Percentiles rank a stretch among this genome's conserved stretches.
phyloP scores from a whole-genome alignment of 2,888 invertebrate genomes.

The Micropterix aruncella region DNA sequence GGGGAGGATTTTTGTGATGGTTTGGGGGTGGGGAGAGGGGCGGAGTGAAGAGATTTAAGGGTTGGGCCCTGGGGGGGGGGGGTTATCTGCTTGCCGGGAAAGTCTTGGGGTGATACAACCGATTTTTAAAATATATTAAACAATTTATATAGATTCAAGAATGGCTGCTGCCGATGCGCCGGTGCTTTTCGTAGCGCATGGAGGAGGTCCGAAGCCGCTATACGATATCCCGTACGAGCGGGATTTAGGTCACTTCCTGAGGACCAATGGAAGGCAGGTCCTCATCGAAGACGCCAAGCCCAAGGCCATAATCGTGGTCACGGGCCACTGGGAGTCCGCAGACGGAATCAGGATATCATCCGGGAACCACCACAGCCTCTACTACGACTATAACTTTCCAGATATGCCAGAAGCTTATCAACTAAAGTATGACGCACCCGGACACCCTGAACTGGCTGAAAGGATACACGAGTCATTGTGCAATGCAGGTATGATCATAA shows the following conservation, averaged over 20 bases:
- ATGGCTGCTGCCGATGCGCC: not conserved
- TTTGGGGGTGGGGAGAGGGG: too few relatives aligned
- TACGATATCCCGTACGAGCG: not conserved
- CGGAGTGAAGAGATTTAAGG: too few relatives aligned
- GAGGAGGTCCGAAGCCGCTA: not conserved
- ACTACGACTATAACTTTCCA: not conserved
- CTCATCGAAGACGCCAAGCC: not conserved
- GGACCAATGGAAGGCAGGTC: not conserved
- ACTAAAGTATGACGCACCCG: not conserved
- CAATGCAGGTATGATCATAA: not conserved
- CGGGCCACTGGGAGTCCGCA: not conserved
- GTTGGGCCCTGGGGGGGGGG: too few relatives aligned
- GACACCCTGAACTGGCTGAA: not conserved
- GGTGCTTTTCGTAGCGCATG: not conserved
- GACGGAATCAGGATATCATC: not conserved
- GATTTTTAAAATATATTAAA: too few relatives aligned
- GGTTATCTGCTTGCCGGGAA: too few relatives aligned
- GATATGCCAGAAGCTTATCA: not conserved
- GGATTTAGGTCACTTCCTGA: not conserved
- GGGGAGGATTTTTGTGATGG: too few relatives aligned
- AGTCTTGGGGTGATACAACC: too few relatives aligned
- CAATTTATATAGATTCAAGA: too few relatives aligned
- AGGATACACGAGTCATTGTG: not conserved
- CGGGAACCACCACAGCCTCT: not conserved
- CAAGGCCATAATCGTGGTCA: not conserved